These are phyloP conservation scores for Marronus borbonicus DNA, from an alignment of 2,888 invertebrate species.

Conservation along the genomic window DNA sequence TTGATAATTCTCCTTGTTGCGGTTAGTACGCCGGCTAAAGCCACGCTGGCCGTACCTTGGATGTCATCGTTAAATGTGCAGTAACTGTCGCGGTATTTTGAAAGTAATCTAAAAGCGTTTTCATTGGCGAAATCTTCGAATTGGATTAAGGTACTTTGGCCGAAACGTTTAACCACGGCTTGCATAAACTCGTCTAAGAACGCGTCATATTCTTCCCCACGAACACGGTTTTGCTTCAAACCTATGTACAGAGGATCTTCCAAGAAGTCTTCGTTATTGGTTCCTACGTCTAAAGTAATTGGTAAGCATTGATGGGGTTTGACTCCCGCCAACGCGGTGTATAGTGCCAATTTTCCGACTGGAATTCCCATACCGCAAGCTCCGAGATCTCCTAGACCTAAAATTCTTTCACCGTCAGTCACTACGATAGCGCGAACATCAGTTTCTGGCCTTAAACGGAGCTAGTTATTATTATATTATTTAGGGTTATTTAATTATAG, in stretches of 20 bases:
- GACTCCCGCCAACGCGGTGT: slow-evolving; percentile 97
- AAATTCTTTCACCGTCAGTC: slow-evolving; percentile 98
- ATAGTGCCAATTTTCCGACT: slow-evolving; percentile 95
- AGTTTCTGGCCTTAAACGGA: slow-evolving; percentile 81
- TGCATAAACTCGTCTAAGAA: slow-evolving; percentile 98
- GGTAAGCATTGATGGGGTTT: slow-evolving; percentile 97
- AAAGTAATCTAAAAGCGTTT: slow-evolving; percentile 95
- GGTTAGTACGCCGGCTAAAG: slow-evolving; percentile 93
- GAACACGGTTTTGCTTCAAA: slow-evolving; percentile 86
- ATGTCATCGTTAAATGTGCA: slow-evolving; percentile 99
- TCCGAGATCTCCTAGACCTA: slow-evolving; percentile 97
- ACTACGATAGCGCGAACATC: slow-evolving; percentile 94
- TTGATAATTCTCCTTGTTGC: slow-evolving; percentile 85
- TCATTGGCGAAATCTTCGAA: slow-evolving; percentile 99
- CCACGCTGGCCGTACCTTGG: slow-evolving; percentile 97
- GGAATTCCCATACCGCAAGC: slow-evolving; percentile 99
- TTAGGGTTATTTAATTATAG: slow-evolving; percentile 26
- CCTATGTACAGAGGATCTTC: slow-evolving; percentile 98
- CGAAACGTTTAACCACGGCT: slow-evolving; percentile 88
- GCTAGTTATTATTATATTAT: no score
- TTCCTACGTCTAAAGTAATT: slow-evolving; percentile 94
- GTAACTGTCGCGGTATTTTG: slow-evolving; percentile 89
- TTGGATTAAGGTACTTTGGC: slow-evolving; percentile 89
- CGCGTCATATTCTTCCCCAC: slow-evolving; percentile 90
- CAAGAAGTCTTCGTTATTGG: slow-evolving; percentile 87